Evolutionary conservation across 2,888 invertebrate genomes (phyloP).

Genomic region (Scaptomyza cyrtandrae): DNA sequence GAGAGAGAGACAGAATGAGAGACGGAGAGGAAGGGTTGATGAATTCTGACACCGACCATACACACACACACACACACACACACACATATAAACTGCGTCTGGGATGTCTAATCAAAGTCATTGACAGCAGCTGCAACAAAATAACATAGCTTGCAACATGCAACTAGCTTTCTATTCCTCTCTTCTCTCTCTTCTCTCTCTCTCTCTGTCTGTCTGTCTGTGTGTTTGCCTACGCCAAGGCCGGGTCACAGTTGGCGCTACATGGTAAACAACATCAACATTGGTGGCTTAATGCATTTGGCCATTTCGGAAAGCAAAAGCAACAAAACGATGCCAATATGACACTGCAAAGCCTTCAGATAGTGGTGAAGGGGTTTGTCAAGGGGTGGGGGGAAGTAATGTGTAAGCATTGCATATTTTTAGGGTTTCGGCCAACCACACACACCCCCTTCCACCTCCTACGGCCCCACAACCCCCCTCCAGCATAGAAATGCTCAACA

Average conservation of each 20-base stretch:
- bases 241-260: slow-evolving; percentile 78
- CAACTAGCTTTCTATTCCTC: not conserved
- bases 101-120: slow-evolving; percentile 72
- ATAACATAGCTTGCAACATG: not conserved
- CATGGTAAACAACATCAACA: slow-evolving; percentile 43
- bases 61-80: not conserved
- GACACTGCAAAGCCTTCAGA: slow-evolving; percentile 34
- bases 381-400: not conserved
- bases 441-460: not conserved
- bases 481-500: slow-evolving; percentile 51
- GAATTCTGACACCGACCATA: slow-evolving; percentile 54
- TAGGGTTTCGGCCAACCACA: slow-evolving; percentile 70
- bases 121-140: slow-evolving; percentile 67
- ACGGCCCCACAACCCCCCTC: not conserved
- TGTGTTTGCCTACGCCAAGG: slow-evolving; percentile 29
- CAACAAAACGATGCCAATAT: too few species aligned
- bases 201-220: not conserved
- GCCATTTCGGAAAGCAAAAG: slow-evolving; percentile 11
- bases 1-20: not conserved
- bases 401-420: slow-evolving; percentile 62
- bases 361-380: slow-evolving; percentile 19
- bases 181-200: not conserved
- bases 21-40: slow-evolving; percentile 36
- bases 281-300: slow-evolving; percentile 53
- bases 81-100: not conserved